Evolutionary conservation across 2,797 vertebrate genomes (phyloP).

Genomic region (Catostomus latipinnis): DNA sequence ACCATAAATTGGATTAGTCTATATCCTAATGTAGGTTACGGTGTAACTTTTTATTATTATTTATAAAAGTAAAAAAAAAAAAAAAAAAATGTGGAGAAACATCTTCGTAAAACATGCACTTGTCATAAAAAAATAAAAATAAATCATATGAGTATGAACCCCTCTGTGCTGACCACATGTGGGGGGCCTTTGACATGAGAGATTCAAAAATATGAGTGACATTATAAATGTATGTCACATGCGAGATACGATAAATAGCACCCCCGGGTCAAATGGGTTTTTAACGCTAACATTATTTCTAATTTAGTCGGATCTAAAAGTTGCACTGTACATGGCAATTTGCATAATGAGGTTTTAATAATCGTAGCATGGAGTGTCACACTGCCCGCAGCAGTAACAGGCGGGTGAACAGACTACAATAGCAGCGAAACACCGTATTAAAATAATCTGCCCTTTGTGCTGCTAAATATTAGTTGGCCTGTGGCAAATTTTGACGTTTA

Average conservation of each 20-base stretch:
- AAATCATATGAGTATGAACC: background rate
- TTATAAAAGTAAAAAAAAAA: background rate
- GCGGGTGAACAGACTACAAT: slow-evolving; percentile 75
- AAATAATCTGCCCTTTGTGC: slow-evolving; percentile 69
- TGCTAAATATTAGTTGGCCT: slow-evolving; percentile 62
- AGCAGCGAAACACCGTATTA: slow-evolving; percentile 65
- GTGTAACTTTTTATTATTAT: background rate
- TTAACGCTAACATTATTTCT: slow-evolving; percentile 73
- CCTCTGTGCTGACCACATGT: background rate
- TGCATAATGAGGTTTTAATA: slow-evolving; percentile 84
- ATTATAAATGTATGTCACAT: slow-evolving; percentile 67
- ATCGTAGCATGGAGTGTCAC: slow-evolving; percentile 64
- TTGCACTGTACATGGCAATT: slow-evolving; percentile 75
- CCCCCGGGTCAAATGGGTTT: slow-evolving; percentile 63
- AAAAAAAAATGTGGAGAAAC: too few relatives aligned
- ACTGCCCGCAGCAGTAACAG: slow-evolving; percentile 67
- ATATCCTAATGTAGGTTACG: too few relatives aligned
- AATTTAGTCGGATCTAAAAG: slow-evolving; percentile 73
- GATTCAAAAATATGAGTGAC: slow-evolving; percentile 64
- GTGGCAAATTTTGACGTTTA: slow-evolving; percentile 25
- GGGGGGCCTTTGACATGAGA: slow-evolving; percentile 59
- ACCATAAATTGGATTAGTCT: too few relatives aligned
- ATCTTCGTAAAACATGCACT: background rate
- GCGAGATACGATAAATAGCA: slow-evolving; percentile 52
- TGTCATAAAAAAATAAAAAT: background rate